phyloP scores from a whole-genome alignment of 2,113 vertebrate genomes.

The Lathamus discolor region DNA sequence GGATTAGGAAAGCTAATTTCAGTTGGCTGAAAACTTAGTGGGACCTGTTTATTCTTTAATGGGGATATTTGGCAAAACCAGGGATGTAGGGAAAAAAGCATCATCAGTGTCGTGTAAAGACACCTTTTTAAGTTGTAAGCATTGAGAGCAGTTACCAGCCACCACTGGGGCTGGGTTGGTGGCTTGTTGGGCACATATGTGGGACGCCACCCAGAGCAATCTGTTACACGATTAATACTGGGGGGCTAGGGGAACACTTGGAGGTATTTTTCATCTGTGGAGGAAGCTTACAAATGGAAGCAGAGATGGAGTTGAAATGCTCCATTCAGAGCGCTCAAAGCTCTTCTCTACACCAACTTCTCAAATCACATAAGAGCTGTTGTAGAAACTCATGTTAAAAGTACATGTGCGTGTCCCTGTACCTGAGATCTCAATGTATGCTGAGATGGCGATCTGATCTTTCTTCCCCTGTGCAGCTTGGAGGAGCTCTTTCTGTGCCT shows the following conservation, averaged over 20 bases:
- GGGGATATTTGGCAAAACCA: background rate
- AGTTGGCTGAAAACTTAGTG: background rate
- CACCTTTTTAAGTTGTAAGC: background rate
- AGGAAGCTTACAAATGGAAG: background rate
- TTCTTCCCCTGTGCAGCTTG: conserved; percentile 79
- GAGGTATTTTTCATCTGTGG: background rate
- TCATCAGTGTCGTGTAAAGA: background rate
- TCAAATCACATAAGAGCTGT: background rate
- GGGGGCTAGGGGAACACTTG: background rate
- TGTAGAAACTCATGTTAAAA: background rate
- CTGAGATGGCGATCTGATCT: background rate
- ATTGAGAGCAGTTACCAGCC: background rate
- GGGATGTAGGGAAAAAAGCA: background rate
- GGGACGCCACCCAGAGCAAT: background rate
- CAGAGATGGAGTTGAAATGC: background rate
- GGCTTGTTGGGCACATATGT: background rate
- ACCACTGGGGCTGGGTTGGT: background rate
- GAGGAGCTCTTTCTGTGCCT: conserved; percentile 98
- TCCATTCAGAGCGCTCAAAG: background rate
- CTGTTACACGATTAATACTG: background rate
- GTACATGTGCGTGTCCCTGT: background rate
- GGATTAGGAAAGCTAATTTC: background rate
- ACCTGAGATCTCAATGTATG: background rate
- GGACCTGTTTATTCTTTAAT: background rate
- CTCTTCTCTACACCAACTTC: background rate